Evolutionary conservation across 2,888 invertebrate genomes (phyloP), one percentile per base, ranked within the genome.

Genomic region (Stenodera caucasica): DNA sequence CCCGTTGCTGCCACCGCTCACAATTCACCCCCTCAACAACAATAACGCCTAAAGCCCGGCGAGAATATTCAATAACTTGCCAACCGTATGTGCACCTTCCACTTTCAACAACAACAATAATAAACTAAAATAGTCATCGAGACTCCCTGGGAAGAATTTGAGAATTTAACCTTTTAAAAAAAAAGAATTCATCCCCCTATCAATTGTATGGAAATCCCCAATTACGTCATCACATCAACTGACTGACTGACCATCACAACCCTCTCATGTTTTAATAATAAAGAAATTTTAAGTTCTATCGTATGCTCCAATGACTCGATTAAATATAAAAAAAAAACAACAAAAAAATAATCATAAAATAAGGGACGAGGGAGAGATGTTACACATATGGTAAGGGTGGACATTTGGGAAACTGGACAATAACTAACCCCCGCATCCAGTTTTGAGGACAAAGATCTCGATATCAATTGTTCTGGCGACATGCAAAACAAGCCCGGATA

Each of bases 241-340:
- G 53, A 33, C 18, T 33, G 53, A 14, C 52, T 53, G 53, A 53
- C 33, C 53, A 53, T 33, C 53, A 53, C 7, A 21, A 15, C 52
- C 32, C 26, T 14, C 30, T 11, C 30, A 8, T 52, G 55, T 26
- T 26, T 26, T 26, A 26, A 61, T 58, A 55, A 72, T 72, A 72
- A 74, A 75, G 73, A 74, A 75, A 68, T 73, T 70, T 70, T 69
- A 74, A 73, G 70, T 72, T 74, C 71, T 49, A 67, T 61, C 58
- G 61, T 67, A 75, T 67, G 74, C 72, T 67, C 67, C 70, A 67
- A 53, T 65, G 73, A 61, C 40, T 73, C 71, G 70, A 72, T 73
- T 73, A 71, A 72, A 53, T 12, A 33, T 53, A 9, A 53, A 52
- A 60, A 18, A 53, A 67, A 66, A 69, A 64, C n/a, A n/a, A 26